A percentile compares a stretch with the other conserved stretches of the same genome.
Conservation (phyloP, 2,113 vertebrate species). For the Progne subis region DNA sequence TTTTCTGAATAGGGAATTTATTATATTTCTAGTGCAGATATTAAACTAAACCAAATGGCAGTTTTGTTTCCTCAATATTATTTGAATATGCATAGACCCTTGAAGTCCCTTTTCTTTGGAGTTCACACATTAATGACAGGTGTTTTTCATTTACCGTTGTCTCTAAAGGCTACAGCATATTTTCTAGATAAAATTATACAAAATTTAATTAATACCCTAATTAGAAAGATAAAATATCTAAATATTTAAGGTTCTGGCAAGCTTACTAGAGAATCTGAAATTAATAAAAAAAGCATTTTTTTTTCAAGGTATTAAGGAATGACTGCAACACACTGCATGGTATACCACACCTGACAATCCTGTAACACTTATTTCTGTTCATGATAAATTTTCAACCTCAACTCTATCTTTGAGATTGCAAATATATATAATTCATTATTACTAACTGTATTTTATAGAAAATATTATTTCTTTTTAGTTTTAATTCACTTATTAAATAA, state of each 20-base stretch:
- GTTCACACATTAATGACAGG: background rate
- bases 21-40: background rate
- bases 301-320: constrained; percentile 35
- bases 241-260: constrained; percentile 53
- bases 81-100: background rate
- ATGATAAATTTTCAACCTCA: background rate
- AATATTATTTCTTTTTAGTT: background rate
- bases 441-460: background rate
- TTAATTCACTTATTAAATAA: background rate
- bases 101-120: background rate
- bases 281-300: constrained; percentile 48
- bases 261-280: background rate
- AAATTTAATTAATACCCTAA: constrained; percentile 27
- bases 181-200: background rate
- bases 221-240: constrained; percentile 53
- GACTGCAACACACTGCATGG: constrained; percentile 6
- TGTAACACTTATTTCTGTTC: background rate
- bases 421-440: background rate
- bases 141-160: background rate
- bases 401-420: background rate
- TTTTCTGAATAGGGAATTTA: background rate
- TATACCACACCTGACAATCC: background rate
- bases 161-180: background rate
- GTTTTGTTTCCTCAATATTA: background rate
- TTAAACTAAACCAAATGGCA: background rate